Base-by-base conservation (phyloP, 2,888 invertebrate genomes). In the Himalopsyche anomala region DNA sequence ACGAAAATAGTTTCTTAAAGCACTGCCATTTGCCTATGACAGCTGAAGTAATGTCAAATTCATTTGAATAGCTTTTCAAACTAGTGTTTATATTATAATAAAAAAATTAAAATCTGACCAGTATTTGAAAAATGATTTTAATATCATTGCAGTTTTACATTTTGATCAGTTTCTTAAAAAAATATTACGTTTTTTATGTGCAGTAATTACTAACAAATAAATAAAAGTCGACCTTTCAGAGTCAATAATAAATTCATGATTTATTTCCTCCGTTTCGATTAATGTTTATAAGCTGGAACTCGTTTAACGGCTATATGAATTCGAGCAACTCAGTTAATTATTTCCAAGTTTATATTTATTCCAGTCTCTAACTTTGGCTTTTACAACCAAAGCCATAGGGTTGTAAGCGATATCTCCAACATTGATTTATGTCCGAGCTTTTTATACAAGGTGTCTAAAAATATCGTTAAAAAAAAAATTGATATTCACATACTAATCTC, bases 281-380 rank as follows among this genome's bases (percentile, higher is more conserved):
- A 74, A 74, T 74, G 74, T 74, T 74, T 74, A 36, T 74, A 74
- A 74, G 74, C 74, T 74, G 74, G 74, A 74, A 74, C 74, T 74
- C 74, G 74, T 74, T 74, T 74, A 74, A 74, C 74, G 74, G 74
- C 74, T 36, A 19, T 74, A 74, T 74, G 74, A 74, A 74, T 28
- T 74, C 74, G 38, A 74, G 36, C 74, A 74, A 74, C 80, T 51
- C 80, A 51, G 80, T 51, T 80, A 80, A 80, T 80, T 80, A 80
- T 80, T 80, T 80, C 80, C 42, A 80, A 80, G 80, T 51, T 80
- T 51, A 80, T 80, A 51, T 80, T 80, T 80, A 80, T 80, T 80
- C 80, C 51, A 51, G 42, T 42, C 42, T 42, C 80, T 51, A 80
- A 80, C 80, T 80, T 80, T 51, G 80, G 80, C 80, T 80, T 45